Evolutionary conservation across 2,113 vertebrate genomes (phyloP).

Genomic region (Paralichthys olivaceus): DNA sequence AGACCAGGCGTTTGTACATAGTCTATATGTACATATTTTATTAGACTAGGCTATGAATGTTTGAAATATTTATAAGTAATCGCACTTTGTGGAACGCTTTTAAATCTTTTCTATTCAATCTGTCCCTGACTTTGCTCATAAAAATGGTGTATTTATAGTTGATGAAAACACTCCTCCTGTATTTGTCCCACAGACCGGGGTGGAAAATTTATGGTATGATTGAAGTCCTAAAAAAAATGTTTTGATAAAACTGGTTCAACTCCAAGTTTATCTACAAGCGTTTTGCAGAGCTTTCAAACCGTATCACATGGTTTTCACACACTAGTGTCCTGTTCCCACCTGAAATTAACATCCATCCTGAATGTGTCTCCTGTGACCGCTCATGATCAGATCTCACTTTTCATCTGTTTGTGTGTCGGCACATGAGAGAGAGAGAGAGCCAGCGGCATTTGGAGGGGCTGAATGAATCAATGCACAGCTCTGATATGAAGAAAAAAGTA

Average conservation of each 20-base stretch:
- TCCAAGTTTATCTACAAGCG: not conserved
- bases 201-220: not conserved
- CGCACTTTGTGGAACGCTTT: slow-evolving; percentile 43
- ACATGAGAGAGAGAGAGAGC: no score
- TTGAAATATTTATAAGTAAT: slow-evolving; percentile 44
- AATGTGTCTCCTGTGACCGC: no score
- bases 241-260: not conserved
- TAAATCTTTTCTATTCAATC: slow-evolving; percentile 22
- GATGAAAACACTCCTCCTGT: not conserved
- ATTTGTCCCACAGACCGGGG: not conserved
- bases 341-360: no score
- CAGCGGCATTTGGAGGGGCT: no score
- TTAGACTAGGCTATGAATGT: slow-evolving; percentile 31
- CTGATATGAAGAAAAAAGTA: no score
- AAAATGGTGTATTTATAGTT: slow-evolving; percentile 4
- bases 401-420: no score
- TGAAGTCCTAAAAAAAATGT: not conserved
- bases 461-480: no score
- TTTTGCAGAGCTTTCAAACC: not conserved
- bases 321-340: no score
- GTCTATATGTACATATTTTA: slow-evolving; percentile 45
- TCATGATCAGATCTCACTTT: no score
- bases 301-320: not conserved
- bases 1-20: slow-evolving; percentile 43
- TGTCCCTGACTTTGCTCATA: slow-evolving; percentile 16